These are phyloP conservation scores for Rallus crepitans DNA, from an alignment of 2,797 vertebrate genomes.

Conservation along the genomic window DNA sequence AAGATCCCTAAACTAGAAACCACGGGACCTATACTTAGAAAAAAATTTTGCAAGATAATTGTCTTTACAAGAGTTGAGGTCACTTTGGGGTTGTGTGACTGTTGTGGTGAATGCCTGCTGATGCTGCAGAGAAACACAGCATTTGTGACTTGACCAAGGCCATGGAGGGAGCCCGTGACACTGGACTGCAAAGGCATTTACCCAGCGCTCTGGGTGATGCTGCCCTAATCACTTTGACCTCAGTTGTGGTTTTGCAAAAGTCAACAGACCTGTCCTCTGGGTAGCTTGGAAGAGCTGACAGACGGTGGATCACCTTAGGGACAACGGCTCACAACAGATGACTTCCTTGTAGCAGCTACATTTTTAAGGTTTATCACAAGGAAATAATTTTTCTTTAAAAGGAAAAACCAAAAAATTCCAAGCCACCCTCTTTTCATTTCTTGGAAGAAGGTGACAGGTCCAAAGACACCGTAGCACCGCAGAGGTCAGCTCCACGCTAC, in stretches of 20 bases:
- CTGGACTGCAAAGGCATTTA: not conserved
- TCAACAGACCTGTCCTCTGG: not conserved
- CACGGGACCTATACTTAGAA: not conserved
- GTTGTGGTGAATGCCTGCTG: not conserved
- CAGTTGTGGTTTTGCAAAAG: not conserved
- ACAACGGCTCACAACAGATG: not conserved
- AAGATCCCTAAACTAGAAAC: not conserved
- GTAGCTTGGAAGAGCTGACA: not conserved
- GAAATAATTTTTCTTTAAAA: not conserved
- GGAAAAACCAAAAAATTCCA: not conserved
- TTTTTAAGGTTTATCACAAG: not conserved
- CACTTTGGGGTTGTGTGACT: not conserved
- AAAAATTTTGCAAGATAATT: not conserved
- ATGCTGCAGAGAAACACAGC: not conserved
- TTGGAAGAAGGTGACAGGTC: not conserved
- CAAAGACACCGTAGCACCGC: not conserved
- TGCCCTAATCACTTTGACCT: not conserved
- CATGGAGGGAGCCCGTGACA: not conserved
- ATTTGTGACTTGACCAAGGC: not conserved
- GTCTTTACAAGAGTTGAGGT: constrained; percentile 12
- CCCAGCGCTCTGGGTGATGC: not conserved
- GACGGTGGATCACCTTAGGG: not conserved
- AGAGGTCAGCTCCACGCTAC: not conserved
- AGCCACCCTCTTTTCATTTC: not conserved
- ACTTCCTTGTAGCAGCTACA: not conserved